phyloP scores from a whole-genome alignment of 2,797 vertebrate species.

The Acanthurus tractus region DNA sequence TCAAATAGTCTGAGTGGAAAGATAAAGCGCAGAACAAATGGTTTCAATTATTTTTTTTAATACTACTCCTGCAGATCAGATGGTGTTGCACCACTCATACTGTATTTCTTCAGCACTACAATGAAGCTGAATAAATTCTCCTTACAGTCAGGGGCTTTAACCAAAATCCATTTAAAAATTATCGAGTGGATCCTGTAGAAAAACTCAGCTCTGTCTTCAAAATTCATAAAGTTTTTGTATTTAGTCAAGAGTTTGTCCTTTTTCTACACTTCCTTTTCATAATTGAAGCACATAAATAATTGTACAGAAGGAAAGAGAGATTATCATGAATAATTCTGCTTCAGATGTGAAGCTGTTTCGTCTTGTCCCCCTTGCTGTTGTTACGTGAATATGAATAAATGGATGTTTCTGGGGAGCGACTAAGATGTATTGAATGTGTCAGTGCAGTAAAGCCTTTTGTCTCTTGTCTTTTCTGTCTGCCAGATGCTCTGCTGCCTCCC shows the following conservation, averaged over 20 bases:
- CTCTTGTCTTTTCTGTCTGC: slow-evolving; percentile 28
- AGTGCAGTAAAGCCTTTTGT: slow-evolving; percentile 22
- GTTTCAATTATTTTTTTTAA: slow-evolving; percentile 33
- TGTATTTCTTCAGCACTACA: slow-evolving; percentile 37
- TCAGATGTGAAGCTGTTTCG: slow-evolving; percentile 67
- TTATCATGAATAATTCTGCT: slow-evolving; percentile 77
- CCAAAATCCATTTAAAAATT: slow-evolving; percentile 52
- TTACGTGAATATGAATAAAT: slow-evolving; percentile 74
- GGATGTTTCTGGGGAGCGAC: slow-evolving; percentile 56
- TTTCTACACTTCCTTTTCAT: slow-evolving; percentile 65
- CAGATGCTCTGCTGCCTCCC: slow-evolving; percentile 35
- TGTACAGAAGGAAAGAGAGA: slow-evolving; percentile 71
- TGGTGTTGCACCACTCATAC: slow-evolving; percentile 8
- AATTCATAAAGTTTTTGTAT: slow-evolving; percentile 55
- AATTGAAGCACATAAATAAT: slow-evolving; percentile 79
- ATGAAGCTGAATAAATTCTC: slow-evolving; percentile 42
- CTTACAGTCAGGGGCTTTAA: slow-evolving; percentile 41
- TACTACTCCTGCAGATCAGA: slow-evolving; percentile 17
- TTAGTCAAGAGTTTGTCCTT: slow-evolving; percentile 55
- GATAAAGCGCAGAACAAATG: slow-evolving; percentile 32
- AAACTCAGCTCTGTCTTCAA: slow-evolving; percentile 42
- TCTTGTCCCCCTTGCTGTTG: slow-evolving; percentile 72
- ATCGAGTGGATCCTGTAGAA: slow-evolving; percentile 36
- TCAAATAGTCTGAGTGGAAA: slow-evolving; percentile 24
- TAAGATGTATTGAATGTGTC: slow-evolving; percentile 44